A percentile compares a stretch with the other conserved stretches of the same genome.
Conservation (phyloP, 2,113 vertebrate species). For the Antechinus flavipes region DNA sequence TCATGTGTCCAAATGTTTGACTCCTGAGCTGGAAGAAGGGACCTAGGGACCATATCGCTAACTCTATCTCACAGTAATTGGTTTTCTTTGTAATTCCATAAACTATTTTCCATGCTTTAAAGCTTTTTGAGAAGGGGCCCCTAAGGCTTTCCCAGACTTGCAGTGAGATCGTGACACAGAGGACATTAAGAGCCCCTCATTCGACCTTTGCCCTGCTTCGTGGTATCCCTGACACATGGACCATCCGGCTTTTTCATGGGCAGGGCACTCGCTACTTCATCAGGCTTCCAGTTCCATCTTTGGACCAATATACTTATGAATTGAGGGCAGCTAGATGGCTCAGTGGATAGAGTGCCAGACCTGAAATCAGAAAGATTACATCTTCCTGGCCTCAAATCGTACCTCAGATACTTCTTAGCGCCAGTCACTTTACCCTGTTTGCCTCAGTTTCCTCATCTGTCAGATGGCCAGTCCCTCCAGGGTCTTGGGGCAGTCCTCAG, state of each 20-base stretch:
- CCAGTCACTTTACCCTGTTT: background rate
- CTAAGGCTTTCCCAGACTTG: background rate
- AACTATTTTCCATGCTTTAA: background rate
- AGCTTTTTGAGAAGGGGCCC: background rate
- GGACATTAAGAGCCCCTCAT: background rate
- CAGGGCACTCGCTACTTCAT: background rate
- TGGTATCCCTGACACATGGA: background rate
- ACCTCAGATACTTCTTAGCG: background rate
- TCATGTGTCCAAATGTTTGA: background rate
- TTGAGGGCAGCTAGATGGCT: background rate
- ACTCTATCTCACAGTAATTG: background rate
- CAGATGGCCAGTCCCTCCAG: background rate
- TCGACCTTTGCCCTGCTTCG: background rate
- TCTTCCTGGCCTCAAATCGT: background rate
- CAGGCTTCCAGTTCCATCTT: background rate
- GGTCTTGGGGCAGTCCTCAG: background rate
- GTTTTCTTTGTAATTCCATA: background rate
- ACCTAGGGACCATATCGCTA: background rate
- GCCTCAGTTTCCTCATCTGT: background rate
- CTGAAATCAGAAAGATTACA: background rate
- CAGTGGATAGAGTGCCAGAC: background rate
- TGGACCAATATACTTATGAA: background rate
- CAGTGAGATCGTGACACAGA: background rate
- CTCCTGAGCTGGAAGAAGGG: background rate
- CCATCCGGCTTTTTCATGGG: background rate